These are phyloP conservation scores for Sisor rabdophorus DNA, from an alignment of 2,113 vertebrate species.

Conservation along the genomic window DNA sequence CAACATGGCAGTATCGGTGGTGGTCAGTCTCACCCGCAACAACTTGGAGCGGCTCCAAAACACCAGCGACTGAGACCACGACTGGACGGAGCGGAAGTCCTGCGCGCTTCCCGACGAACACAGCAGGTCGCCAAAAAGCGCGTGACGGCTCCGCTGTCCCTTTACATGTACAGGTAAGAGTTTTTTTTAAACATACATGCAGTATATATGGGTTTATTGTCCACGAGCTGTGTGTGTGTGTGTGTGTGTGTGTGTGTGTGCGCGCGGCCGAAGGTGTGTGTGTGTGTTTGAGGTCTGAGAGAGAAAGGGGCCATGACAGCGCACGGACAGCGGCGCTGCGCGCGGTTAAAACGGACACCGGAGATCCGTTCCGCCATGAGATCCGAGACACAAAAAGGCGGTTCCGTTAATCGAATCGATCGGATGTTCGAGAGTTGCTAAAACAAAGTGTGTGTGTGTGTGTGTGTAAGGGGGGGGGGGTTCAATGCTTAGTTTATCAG, in stretches of 20 bases:
- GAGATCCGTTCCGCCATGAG: conserved; percentile 25
- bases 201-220: background rate
- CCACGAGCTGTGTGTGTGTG: conserved; percentile 9
- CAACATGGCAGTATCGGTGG: conserved; percentile 39
- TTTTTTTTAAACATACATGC: background rate
- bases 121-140: background rate
- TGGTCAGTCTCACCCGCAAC: conserved; percentile 33
- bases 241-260: background rate
- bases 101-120: conserved; percentile 11
- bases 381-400: conserved; percentile 5
- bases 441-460: conserved; percentile 29
- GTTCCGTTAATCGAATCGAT: background rate
- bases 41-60: conserved; percentile 30
- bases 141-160: conserved; percentile 8
- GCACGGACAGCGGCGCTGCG: conserved; percentile 28
- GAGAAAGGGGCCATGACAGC: conserved; percentile 30
- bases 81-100: conserved; percentile 20
- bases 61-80: conserved; percentile 4
- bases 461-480: background rate
- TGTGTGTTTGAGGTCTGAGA: background rate
- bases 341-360: conserved; percentile 21
- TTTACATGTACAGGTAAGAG: conserved; percentile 30
- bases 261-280: background rate
- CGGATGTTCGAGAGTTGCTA: background rate
- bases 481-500: background rate